phyloP scores from a whole-genome alignment of 2,888 invertebrate species.

The Corythucha ciliata region DNA sequence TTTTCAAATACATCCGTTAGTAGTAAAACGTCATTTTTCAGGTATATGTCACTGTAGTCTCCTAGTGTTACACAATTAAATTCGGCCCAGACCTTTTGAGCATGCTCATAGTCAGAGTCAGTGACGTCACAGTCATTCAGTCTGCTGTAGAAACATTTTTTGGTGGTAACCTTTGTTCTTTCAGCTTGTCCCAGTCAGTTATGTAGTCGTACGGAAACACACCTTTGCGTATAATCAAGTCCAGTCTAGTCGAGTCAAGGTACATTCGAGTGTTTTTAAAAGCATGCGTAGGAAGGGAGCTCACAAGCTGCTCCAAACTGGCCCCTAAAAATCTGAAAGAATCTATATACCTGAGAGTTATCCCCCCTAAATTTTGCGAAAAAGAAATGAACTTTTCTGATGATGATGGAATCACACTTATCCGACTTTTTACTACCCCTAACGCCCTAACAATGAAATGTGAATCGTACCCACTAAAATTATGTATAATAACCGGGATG shows the following conservation, averaged over 20 bases:
- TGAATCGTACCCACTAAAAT: constrained; percentile 1
- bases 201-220: constrained; percentile 34
- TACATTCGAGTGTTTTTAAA: constrained; percentile 14
- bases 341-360: constrained; percentile 7
- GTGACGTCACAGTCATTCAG: constrained; percentile 33
- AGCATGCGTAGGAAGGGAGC: not conserved
- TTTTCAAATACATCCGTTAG: constrained; percentile 29
- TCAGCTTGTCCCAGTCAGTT: constrained; percentile 17
- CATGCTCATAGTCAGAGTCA: constrained; percentile 38
- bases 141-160: constrained; percentile 34
- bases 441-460: constrained; percentile 13
- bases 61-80: constrained; percentile 38
- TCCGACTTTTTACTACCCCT: not conserved
- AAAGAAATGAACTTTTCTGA: constrained; percentile 11
- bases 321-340: constrained; percentile 7
- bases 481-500: constrained; percentile 38
- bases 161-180: constrained; percentile 32
- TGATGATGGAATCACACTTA: constrained; percentile 9
- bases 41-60: constrained; percentile 36
- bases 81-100: constrained; percentile 37
- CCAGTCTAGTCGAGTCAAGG: not conserved
- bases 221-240: constrained; percentile 28
- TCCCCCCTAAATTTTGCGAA: not conserved
- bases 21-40: constrained; percentile 23
- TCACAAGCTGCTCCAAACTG: constrained; percentile 3